These are phyloP conservation scores for Spilosoma lubricipeda DNA, from an alignment of 2,888 invertebrate genomes.

Conservation along the genomic window DNA sequence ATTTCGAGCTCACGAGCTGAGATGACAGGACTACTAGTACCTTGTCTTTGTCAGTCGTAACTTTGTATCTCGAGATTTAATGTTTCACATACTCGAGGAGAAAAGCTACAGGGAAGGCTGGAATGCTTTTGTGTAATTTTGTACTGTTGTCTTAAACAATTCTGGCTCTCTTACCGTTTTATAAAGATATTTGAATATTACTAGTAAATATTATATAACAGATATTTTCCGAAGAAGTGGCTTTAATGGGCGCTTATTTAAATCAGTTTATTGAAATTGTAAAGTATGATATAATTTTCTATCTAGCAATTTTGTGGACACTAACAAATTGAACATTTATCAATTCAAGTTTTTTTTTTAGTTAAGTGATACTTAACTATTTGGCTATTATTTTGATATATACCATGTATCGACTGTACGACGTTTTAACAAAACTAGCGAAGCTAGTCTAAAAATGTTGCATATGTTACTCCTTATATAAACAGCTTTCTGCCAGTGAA, in stretches of 20 bases:
- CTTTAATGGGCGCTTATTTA: neutral
- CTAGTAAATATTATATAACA: neutral
- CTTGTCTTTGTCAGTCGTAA: neutral
- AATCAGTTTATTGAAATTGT: neutral
- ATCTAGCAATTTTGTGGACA: neutral
- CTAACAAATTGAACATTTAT: neutral
- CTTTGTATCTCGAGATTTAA: neutral
- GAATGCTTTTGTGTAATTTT: slow-evolving; percentile 1
- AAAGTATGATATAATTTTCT: neutral
- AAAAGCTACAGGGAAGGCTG: neutral
- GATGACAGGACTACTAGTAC: neutral
- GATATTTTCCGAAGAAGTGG: neutral
- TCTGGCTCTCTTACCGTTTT: neutral
- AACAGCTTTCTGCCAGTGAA: too few relatives aligned
- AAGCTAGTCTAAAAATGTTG: too few relatives aligned
- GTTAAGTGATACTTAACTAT: too few relatives aligned
- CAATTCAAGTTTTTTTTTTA: too few relatives aligned
- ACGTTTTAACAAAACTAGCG: too few relatives aligned
- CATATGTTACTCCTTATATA: too few relatives aligned
- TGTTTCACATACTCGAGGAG: neutral
- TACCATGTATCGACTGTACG: too few relatives aligned
- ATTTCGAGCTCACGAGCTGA: neutral
- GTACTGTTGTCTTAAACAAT: neutral
- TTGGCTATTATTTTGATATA: too few relatives aligned
- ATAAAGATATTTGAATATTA: neutral